A percentile compares a stretch with the other conserved stretches of the same genome.
Evolutionary conservation across 2,888 invertebrate genomes (phyloP).

Genomic region (Leptodirus hochenwartii): DNA sequence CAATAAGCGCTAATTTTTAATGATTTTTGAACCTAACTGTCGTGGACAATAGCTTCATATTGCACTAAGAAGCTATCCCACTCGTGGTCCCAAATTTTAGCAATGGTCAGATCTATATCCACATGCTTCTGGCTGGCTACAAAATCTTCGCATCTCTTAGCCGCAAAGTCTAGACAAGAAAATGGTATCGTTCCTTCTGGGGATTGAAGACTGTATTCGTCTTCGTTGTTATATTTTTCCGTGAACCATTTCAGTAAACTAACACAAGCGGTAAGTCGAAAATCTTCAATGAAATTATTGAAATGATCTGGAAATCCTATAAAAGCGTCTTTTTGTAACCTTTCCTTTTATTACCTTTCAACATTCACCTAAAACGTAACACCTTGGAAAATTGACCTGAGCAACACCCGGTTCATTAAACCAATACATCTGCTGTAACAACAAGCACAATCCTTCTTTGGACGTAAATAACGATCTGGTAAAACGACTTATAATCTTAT

Average conservation of each 20-base stretch:
- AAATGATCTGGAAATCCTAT: conserved; percentile 57
- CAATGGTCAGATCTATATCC: conserved; percentile 44
- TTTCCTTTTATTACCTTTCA: background rate
- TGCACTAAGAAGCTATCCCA: conserved; percentile 75
- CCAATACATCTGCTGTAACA: conserved; percentile 71
- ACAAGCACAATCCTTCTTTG: conserved; percentile 70
- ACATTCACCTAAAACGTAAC: conserved; percentile 49
- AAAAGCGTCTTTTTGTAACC: too few relatives aligned
- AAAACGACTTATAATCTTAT: conserved; percentile 63
- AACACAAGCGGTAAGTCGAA: conserved; percentile 74
- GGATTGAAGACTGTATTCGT: conserved; percentile 35
- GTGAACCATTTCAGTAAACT: conserved; percentile 65
- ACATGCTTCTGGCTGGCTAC: conserved; percentile 58
- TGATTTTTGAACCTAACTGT: conserved; percentile 25
- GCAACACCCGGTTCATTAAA: conserved; percentile 66
- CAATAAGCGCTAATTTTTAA: background rate
- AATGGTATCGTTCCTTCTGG: conserved; percentile 48
- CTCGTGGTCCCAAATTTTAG: conserved; percentile 61
- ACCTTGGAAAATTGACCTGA: conserved; percentile 67
- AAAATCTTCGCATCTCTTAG: conserved; percentile 59
- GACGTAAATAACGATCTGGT: conserved; percentile 79
- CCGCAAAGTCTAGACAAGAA: conserved; percentile 62
- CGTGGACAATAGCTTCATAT: conserved; percentile 47
- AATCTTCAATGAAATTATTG: conserved; percentile 73
- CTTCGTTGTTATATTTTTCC: conserved; percentile 28